Base-by-base conservation (phyloP, 2,113 vertebrate species). In the Stictonetta naevosa region DNA sequence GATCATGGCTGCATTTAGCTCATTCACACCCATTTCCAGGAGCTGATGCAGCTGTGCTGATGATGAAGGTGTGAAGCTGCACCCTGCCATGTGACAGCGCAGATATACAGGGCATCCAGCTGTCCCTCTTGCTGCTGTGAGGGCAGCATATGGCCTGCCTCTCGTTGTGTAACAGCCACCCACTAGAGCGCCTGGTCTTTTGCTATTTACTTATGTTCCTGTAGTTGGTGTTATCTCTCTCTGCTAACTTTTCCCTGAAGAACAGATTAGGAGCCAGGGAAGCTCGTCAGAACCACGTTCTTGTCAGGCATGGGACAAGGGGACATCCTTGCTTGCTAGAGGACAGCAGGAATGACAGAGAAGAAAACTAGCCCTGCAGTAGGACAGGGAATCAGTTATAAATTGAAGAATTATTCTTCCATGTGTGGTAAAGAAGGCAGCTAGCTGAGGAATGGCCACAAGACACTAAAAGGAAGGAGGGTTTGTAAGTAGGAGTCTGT, bases 101-200 rank as follows among this genome's bases (percentile, higher is more conserved):
- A n/a, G 3, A 28, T 0, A 2, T 60, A 38, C 50, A 42, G 64
- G 22, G 34, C 40, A 38, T 0, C 11, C 81, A 89, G 25, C 9
- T 2, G 2, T 60, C 23, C 69, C 75, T 88, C n/a, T 58, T 1
- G 29, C 63, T 62, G 13, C 31, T 85, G 73, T n/a, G 64, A 67
- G 36, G 46, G 66, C 11, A 46, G 56, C 56, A 68, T 4, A 0
- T 21, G 42, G 25, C 83, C 56, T 81, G 81, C 15, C 48, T 33
- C 33, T 48, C 33, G 0, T 0, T 22, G 69, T 46, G 8, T 25
- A 67, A 66, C 6, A 91, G 33, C 52, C 8, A 13, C 48, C 8
- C 8, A 0, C 26, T 28, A 28, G 17, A 68, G 44, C 38, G n/a
- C 13, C 5, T 22, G 68, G 12, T 46, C 74, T 83, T 91, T 6